Evolutionary conservation across 2,888 invertebrate genomes (phyloP).

Genomic region (Xanthorhoe spadicearia): DNA sequence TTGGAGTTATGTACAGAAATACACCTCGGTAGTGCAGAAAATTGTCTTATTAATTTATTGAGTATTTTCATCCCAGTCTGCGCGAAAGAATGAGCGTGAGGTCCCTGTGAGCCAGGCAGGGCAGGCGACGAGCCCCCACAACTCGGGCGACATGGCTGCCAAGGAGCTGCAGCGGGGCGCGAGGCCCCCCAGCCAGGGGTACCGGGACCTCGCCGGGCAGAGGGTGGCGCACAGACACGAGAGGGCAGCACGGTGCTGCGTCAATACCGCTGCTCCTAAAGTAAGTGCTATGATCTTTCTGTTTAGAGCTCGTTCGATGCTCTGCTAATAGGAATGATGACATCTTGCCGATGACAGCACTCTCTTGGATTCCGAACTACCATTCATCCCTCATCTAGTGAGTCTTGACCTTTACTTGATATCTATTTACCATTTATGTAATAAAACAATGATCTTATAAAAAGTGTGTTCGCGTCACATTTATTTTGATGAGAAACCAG

Average conservation of each 20-base stretch:
- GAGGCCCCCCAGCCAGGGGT: constrained; percentile 12
- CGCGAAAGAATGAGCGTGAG: constrained; percentile 46
- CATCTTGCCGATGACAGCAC: too few relatives aligned
- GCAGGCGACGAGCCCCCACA: constrained; percentile 26
- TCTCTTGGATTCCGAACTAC: too few relatives aligned
- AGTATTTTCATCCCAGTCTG: constrained; percentile 39
- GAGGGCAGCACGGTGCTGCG: constrained; percentile 14
- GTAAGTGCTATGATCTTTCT: too few relatives aligned
- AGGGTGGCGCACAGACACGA: constrained; percentile 26
- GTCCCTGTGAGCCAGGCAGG: constrained; percentile 43
- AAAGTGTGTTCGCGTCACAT: not conserved
- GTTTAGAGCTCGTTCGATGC: too few relatives aligned
- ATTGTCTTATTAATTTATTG: too few relatives aligned
- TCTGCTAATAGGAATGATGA: too few relatives aligned
- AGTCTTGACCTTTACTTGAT: too few relatives aligned
- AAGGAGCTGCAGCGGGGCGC: constrained; percentile 35
- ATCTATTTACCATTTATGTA: too few relatives aligned
- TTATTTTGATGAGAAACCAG: not conserved
- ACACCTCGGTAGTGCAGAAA: too few relatives aligned
- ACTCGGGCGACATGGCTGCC: constrained; percentile 41
- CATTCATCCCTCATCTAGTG: too few relatives aligned
- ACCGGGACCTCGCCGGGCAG: constrained; percentile 22
- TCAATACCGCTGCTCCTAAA: constrained; percentile 6
- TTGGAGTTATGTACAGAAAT: too few relatives aligned
- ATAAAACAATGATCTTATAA: not conserved